Evolutionary conservation across 2,113 vertebrate species (phyloP).

Genomic region (Oreochromis aureus): DNA sequence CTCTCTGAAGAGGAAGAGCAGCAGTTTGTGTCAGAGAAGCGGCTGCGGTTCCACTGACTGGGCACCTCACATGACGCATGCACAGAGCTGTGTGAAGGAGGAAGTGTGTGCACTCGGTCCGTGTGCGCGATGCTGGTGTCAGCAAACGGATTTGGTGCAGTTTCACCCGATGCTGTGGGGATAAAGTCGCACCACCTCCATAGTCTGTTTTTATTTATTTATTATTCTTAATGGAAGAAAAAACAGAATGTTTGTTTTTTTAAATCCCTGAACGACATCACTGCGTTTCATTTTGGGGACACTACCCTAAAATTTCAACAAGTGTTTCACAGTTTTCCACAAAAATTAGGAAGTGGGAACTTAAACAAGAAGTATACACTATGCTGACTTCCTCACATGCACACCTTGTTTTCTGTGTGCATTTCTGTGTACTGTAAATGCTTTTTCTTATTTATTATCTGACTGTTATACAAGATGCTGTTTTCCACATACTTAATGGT

Average conservation of each 20-base stretch:
- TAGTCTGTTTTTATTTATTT: background rate
- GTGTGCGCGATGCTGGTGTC: background rate
- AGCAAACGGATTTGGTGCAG: background rate
- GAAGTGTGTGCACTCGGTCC: background rate
- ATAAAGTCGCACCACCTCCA: background rate
- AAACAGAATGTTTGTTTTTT: background rate
- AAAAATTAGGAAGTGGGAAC: too few relatives aligned
- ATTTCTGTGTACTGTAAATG: background rate
- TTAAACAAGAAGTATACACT: background rate
- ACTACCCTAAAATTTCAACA: too few relatives aligned
- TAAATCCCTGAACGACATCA: too few relatives aligned
- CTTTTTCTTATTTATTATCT: background rate
- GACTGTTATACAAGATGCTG: background rate
- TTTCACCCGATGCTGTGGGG: background rate
- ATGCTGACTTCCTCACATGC: background rate
- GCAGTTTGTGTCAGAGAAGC: constrained; percentile 38
- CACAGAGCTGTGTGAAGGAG: background rate
- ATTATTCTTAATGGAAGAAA: background rate
- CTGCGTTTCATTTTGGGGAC: too few relatives aligned
- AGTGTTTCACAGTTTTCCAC: too few relatives aligned
- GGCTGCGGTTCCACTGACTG: constrained; percentile 63
- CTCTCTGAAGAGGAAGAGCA: constrained; percentile 62
- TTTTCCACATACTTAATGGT: background rate
- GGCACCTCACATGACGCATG: fast-evolving
- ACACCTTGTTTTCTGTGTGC: background rate